Evolutionary conservation across 2,797 vertebrate species (phyloP).

Genomic region (Parotocinclus haroldoi): DNA sequence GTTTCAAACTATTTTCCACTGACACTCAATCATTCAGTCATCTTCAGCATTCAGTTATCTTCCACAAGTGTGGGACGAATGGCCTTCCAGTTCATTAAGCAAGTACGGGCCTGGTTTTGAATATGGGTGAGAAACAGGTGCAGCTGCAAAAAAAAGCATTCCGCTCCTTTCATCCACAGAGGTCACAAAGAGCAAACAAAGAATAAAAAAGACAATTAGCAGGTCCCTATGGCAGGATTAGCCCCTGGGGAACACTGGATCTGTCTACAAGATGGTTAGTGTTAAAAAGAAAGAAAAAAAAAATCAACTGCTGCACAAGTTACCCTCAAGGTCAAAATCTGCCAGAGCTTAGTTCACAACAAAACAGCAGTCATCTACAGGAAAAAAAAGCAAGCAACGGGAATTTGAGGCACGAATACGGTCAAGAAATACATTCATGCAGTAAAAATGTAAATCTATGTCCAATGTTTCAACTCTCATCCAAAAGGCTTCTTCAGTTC

Average conservation of each 20-base stretch:
- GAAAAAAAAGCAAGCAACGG: no score
- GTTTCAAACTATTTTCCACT: background rate
- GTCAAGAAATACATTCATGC: no score
- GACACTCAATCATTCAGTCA: constrained; percentile 18
- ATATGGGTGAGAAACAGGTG: background rate
- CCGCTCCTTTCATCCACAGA: background rate
- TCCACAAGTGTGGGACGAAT: constrained; percentile 31
- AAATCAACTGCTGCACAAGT: no score
- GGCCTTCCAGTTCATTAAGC: constrained; percentile 24
- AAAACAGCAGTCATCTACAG: no score
- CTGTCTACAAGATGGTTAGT: background rate
- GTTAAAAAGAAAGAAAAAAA: no score
- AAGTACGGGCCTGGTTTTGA: constrained; percentile 4
- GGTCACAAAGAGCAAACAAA: background rate
- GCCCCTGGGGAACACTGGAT: background rate
- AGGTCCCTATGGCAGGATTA: background rate
- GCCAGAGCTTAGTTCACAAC: no score
- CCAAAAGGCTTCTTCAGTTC: no score
- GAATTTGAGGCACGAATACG: no score
- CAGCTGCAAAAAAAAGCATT: background rate
- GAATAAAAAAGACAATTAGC: background rate
- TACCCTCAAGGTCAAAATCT: no score
- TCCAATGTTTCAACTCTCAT: no score
- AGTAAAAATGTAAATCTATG: no score
- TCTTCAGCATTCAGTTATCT: no score